Evolutionary conservation across 2,113 vertebrate species (phyloP).

Genomic region (Charadrius vociferus): DNA sequence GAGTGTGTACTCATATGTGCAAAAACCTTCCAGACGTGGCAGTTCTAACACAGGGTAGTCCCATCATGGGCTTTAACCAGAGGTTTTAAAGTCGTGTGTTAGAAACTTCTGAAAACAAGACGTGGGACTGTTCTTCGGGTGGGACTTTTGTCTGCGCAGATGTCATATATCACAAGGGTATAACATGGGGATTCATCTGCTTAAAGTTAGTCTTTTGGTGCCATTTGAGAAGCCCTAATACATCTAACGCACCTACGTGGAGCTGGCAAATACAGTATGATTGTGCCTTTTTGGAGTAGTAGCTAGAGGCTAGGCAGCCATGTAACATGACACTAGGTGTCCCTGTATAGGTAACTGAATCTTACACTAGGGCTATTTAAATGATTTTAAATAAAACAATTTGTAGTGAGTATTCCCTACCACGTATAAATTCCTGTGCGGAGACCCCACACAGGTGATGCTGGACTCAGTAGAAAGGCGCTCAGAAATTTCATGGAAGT

Average conservation of each 20-base stretch:
- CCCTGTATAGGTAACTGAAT: not conserved
- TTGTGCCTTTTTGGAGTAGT: not conserved
- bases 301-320: not conserved
- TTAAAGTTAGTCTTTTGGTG: not conserved
- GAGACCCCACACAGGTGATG: not conserved
- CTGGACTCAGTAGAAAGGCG: not conserved
- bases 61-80: not conserved
- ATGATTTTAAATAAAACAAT: not conserved
- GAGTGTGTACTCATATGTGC: not conserved
- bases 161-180: not conserved
- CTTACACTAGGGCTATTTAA: not conserved
- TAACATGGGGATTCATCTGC: not conserved
- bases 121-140: not conserved
- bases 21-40: not conserved
- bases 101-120: not conserved
- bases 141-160: not conserved
- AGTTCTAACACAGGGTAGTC: not conserved
- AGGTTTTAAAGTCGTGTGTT: not conserved
- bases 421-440: not conserved
- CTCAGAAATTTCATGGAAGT: not conserved
- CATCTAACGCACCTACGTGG: accelerated
- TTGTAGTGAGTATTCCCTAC: not conserved
- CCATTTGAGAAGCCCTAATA: not conserved
- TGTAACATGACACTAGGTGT: not conserved
- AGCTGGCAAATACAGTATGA: not conserved